Evolutionary conservation across 2,113 vertebrate genomes (phyloP).

Genomic region (Neotragus pygmaeus): DNA sequence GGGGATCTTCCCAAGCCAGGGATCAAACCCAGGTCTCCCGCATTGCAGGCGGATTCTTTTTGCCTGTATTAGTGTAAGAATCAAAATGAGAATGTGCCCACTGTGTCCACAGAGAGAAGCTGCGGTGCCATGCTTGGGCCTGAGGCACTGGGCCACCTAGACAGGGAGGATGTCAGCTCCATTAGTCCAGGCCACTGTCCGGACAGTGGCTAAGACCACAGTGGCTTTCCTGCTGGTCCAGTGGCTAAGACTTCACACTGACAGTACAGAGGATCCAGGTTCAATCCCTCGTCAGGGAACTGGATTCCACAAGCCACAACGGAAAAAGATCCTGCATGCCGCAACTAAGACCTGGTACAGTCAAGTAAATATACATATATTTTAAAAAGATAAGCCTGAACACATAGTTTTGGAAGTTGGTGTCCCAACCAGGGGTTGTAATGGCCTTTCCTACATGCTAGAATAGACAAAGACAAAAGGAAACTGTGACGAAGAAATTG

Average conservation of each 20-base stretch:
- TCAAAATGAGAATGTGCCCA: not conserved
- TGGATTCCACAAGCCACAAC: not conserved
- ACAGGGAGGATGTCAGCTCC: conserved; percentile 86
- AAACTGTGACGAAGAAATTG: conserved; percentile 93
- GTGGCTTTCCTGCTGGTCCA: not conserved
- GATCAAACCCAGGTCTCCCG: not conserved
- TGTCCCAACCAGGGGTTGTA: conserved; percentile 95
- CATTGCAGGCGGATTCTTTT: not conserved
- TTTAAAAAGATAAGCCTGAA: conserved; percentile 87
- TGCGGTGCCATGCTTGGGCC: not conserved
- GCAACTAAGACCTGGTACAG: not conserved
- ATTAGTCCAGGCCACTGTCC: conserved; percentile 87
- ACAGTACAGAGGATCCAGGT: not conserved
- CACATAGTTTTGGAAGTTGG: conserved; percentile 94
- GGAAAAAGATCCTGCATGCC: not conserved
- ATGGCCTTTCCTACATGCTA: conserved; percentile 95
- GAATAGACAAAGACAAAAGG: conserved; percentile 93
- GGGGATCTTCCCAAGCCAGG: not conserved
- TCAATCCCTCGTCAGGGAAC: not conserved
- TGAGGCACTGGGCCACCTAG: not conserved
- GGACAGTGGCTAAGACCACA: not conserved
- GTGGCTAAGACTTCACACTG: not conserved
- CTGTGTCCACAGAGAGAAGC: conserved; percentile 55
- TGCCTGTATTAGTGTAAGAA: not conserved
- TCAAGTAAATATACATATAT: not conserved